These are phyloP conservation scores for Drosophila biarmipes DNA, from an alignment of 1,140 invertebrate species.

Conservation along the genomic window DNA sequence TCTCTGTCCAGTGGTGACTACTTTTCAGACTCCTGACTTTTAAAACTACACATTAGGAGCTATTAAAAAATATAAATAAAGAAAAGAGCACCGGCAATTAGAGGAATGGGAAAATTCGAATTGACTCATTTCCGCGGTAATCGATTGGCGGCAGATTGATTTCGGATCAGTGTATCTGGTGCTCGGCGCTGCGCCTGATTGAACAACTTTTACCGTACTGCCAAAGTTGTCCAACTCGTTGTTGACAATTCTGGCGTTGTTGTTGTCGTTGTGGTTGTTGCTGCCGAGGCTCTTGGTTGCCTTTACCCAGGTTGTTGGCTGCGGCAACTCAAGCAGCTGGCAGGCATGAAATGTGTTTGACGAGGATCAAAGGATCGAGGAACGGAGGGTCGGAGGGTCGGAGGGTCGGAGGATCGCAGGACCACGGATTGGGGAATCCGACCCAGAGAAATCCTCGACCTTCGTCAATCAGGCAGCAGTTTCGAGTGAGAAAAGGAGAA, in stretches of 20 bases:
- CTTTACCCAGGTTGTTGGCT: not conserved
- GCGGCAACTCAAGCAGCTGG: slow-evolving; percentile 52
- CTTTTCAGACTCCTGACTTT: no score
- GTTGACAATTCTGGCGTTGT: slow-evolving; percentile 40
- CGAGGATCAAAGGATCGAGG: slow-evolving; percentile 60
- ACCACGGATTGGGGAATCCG: slow-evolving; percentile 36
- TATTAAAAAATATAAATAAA: not conserved
- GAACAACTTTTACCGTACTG: slow-evolving; percentile 48
- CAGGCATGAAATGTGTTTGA: slow-evolving; percentile 68
- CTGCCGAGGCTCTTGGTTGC: slow-evolving; percentile 17
- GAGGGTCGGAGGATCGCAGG: slow-evolving; percentile 5
- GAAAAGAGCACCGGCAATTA: not conserved
- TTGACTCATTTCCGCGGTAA: slow-evolving; percentile 5
- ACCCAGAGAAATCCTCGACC: slow-evolving; percentile 41
- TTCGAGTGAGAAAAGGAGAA: slow-evolving; percentile 25
- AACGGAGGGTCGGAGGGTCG: slow-evolving; percentile 18
- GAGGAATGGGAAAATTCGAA: not conserved
- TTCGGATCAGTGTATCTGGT: slow-evolving; percentile 25
- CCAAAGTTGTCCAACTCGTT: slow-evolving; percentile 43
- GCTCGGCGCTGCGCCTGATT: not conserved
- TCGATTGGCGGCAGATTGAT: slow-evolving; percentile 8
- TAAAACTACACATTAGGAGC: no score
- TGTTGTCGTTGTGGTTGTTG: slow-evolving; percentile 19
- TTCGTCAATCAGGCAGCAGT: slow-evolving; percentile 62
- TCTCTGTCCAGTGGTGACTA: no score